These are phyloP conservation scores for Polymixis flavicincta DNA, from an alignment of 2,888 invertebrate genomes.

Conservation along the genomic window DNA sequence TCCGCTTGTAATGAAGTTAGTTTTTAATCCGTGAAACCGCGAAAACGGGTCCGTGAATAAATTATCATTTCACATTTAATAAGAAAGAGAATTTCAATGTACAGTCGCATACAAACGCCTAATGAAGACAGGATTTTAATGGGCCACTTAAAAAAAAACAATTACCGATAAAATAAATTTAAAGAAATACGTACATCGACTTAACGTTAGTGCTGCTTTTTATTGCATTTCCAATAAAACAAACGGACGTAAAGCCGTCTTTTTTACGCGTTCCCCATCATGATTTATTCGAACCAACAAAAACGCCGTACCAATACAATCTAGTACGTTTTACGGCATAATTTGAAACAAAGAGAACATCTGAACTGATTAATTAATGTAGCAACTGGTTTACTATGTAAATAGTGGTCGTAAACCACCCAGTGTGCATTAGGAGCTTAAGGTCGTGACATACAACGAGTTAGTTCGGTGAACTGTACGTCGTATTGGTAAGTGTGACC, in stretches of 20 bases:
- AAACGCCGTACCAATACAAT: constrained; percentile 57
- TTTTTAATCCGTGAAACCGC: background rate
- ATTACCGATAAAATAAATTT: constrained; percentile 57
- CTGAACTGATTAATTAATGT: constrained; percentile 80
- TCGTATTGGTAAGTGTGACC: background rate
- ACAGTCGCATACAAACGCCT: constrained; percentile 29
- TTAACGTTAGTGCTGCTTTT: constrained; percentile 58
- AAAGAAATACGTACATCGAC: constrained; percentile 59
- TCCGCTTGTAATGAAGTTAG: constrained; percentile 11
- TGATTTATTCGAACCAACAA: constrained; percentile 66
- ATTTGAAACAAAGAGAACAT: constrained; percentile 73
- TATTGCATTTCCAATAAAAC: constrained; percentile 64
- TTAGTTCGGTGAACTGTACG: constrained; percentile 35
- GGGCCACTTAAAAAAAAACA: constrained; percentile 31
- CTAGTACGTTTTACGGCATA: constrained; percentile 62
- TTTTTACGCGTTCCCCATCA: constrained; percentile 63
- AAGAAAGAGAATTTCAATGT: background rate
- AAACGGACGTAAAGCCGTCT: constrained; percentile 62
- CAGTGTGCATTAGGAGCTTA: constrained; percentile 70
- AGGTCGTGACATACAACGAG: constrained; percentile 62
- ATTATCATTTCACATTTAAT: background rate
- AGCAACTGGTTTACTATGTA: constrained; percentile 77
- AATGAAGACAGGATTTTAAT: constrained; percentile 48
- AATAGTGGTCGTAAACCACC: constrained; percentile 78
- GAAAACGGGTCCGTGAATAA: background rate